A percentile compares a stretch with the other conserved stretches of the same genome.
These are phyloP conservation scores for Tiliacea aurago DNA, from an alignment of 2,888 invertebrate species.

Conservation along the genomic window DNA sequence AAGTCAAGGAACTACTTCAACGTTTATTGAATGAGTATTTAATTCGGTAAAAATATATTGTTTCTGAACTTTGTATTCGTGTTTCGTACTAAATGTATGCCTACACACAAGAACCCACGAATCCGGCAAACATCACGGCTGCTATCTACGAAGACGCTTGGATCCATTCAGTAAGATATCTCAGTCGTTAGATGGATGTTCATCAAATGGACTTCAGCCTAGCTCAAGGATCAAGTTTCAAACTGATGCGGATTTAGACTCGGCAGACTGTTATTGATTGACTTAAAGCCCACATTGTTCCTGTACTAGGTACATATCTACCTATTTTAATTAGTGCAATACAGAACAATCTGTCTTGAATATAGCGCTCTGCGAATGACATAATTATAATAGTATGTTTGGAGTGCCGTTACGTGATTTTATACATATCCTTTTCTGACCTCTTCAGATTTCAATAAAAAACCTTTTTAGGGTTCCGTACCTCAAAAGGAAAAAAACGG, in stretches of 20 bases:
- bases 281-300: constrained; percentile 27
- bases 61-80: neutral
- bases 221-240: constrained; percentile 42
- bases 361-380: neutral
- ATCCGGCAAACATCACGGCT: neutral
- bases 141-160: neutral
- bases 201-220: constrained; percentile 31
- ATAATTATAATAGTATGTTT: neutral
- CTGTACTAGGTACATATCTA: neutral
- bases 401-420: neutral
- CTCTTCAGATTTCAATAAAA: neutral
- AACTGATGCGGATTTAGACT: constrained; percentile 38
- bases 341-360: constrained; percentile 4
- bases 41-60: neutral
- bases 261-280: constrained; percentile 40
- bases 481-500: too few relatives aligned
- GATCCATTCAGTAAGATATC: constrained; percentile 2
- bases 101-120: neutral
- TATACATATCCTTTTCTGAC: neutral
- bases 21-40: neutral
- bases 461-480: neutral
- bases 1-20: too few relatives aligned
- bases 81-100: neutral
- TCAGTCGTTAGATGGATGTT: constrained; percentile 7
- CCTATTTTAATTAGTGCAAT: constrained; percentile 16